phyloP scores from a whole-genome alignment of 1,140 invertebrate genomes.

The Octopus sinensis region DNA sequence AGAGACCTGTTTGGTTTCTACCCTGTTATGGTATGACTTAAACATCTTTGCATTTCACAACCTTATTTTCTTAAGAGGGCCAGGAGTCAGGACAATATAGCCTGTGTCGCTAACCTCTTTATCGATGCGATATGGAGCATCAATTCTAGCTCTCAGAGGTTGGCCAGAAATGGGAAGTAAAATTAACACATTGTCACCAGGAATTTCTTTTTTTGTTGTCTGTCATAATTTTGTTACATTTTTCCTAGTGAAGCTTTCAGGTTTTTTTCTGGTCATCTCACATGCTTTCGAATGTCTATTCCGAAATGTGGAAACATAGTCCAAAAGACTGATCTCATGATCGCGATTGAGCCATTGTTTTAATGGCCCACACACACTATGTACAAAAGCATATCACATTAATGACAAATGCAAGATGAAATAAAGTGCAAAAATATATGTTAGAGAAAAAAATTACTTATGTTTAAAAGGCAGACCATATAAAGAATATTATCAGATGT shows the following conservation, averaged over 20 bases:
- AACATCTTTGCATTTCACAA: conserved; percentile 28
- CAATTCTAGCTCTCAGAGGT: conserved; percentile 23
- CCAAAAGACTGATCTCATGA: conserved; percentile 15
- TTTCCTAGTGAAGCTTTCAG: conserved; percentile 19
- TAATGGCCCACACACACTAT: conserved; percentile 25
- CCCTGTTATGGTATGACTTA: conserved; percentile 23
- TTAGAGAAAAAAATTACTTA: too few species aligned
- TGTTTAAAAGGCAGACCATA: too few species aligned
- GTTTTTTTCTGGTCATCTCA: conserved; percentile 24
- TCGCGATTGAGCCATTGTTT: conserved; percentile 20
- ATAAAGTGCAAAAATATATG: too few species aligned
- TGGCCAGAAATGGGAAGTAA: conserved; percentile 23
- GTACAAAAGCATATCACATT: conserved; percentile 30
- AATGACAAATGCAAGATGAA: too few species aligned
- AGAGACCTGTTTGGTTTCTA: not conserved
- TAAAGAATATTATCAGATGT: too few species aligned
- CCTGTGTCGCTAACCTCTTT: conserved; percentile 23
- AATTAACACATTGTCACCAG: conserved; percentile 23
- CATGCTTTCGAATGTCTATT: conserved; percentile 21
- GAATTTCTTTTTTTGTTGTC: conserved; percentile 18
- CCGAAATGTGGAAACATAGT: conserved; percentile 27
- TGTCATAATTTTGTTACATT: conserved; percentile 33
- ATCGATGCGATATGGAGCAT: conserved; percentile 25
- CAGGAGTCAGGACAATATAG: conserved; percentile 27
- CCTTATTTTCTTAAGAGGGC: conserved; percentile 2